These are phyloP conservation scores for Megalops cyprinoides DNA, from an alignment of 2,797 vertebrate species.

Conservation along the genomic window DNA sequence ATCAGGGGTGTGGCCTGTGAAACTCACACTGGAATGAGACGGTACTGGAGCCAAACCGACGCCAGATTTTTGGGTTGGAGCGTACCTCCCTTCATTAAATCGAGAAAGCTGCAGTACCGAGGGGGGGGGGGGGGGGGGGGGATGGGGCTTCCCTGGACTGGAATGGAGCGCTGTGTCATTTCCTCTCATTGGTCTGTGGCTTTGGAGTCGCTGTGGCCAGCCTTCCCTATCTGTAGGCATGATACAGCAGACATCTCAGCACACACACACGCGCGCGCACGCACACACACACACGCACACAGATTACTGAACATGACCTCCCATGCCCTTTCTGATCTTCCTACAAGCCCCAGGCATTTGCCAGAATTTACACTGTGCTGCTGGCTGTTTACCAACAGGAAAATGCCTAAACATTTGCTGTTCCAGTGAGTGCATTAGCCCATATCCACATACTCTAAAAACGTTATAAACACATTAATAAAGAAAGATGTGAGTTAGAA, in stretches of 20 bases:
- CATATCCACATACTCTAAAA: no score
- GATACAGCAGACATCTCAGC: not conserved
- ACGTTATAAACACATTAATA: no score
- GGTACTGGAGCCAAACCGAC: no score
- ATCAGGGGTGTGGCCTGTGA: not conserved
- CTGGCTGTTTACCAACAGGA: not conserved
- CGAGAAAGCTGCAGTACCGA: conserved; percentile 50
- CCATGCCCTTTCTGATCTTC: not conserved
- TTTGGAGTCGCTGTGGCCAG: conserved; percentile 34
- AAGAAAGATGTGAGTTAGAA: no score
- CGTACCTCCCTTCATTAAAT: conserved; percentile 61
- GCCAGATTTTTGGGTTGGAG: no score
- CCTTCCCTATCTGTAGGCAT: not conserved
- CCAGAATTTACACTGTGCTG: not conserved
- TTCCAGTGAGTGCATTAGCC: no score
- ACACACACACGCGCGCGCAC: conserved; percentile 1
- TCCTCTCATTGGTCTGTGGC: conserved; percentile 47
- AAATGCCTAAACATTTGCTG: no score
- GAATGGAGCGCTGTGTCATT: conserved; percentile 52
- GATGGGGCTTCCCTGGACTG: conserved; percentile 52
- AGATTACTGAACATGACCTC: no score
- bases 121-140: conserved; percentile 32
- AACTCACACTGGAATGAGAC: no score
- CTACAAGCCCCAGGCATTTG: not conserved
- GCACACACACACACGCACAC: not conserved